Evolutionary conservation across 2,797 vertebrate species (phyloP), one percentile per base, ranked within the genome.

Genomic region (Serranus cabrilla): DNA sequence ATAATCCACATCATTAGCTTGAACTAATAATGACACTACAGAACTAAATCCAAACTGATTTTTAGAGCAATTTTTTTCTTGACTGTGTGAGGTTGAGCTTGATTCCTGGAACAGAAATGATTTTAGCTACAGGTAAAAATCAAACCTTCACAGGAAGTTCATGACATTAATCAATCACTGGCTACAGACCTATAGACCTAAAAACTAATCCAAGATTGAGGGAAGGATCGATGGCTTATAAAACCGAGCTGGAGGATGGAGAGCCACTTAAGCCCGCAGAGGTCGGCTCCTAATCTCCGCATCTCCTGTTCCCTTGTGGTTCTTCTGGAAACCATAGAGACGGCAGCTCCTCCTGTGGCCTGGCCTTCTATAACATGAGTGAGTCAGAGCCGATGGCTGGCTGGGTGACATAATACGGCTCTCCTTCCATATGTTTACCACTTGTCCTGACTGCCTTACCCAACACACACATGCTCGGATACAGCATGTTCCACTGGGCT

Each of bases 291-390:
- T 86, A 85, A 89, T 90, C 89, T 88, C 81, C 63, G 68, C 78
- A 82, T 89, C 89, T 91, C 86, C 79, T 77, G 79, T 87, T 92
- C 71, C 83, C 87, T 79, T 51, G 59, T 39, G 64, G 78, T 83
- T 72, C 71, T 63, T 60, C 60, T 85, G 82, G 92, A 92, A 93
- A 93, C 92, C 92, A 93, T 93, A 87, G 92, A 82, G 84, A 93
- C 84, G 71, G 88, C 89, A 88, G 85, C 87, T 82, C 88, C 87
- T 86, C 87, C 82, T 87, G 86, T 86, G 90, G 87, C 91, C 79
- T 83, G 86, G 82, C 85, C 89, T 92, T 89, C 90, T 93, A 86
- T 87, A 92, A 88, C 80, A 73, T 55, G 71, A 84, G 81, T 91
- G 90, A 92, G 83, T 93, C 91, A 94, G 83, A 90, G 89, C 81